Evolutionary conservation across 1,140 invertebrate species (phyloP), one percentile per base, ranked within the genome.

Genomic region (Aphidius gifuensis): DNA sequence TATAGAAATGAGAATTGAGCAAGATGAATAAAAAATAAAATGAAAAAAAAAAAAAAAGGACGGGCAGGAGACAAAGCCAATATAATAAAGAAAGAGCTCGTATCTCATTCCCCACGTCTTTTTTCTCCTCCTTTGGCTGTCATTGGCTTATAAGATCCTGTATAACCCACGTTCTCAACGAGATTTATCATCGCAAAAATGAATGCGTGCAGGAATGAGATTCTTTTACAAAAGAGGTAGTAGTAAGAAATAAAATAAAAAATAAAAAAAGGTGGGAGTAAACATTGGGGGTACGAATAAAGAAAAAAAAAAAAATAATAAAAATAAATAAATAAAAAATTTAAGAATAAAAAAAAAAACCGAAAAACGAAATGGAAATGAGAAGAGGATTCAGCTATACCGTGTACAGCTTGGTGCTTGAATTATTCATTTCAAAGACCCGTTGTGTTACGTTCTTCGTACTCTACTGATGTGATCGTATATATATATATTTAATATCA

Each of bases 191-290:
- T 60, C 58, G 48, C 58, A 47, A 60, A 47, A 50, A 47, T 47
- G 43, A 60, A 60, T 60, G 58, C 58, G 58, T 60, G 58, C 58
- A 51, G 58, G 58, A 60, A 60, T 60, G 58, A 38, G 39, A 38
- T 42, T 40, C 11, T 6, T 39, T 40, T 8, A n/a, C 53, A 9
- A 9, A 55, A 55, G n/a, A 42, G 43, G 53, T 21, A 9, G 42
- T 16, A 8, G 53, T 1, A 32, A 32, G 23, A 32, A 32, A 32
- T 32, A 32, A 32, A 32, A 32, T 32, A 32, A 32, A 32, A 32
- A 2, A 40, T 3, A 40, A n/a, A n/a, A 6, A 6, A 39, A 11
- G 43, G 32, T 9, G 53, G 53, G 7, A 40, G 53, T 7, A 40
- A 43, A 40, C 43, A 40, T n/a, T 49, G 21, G 46, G 40, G 46